Evolutionary conservation across 2,113 vertebrate species (phyloP).

Genomic region (Serranochromis macrocephalus): DNA sequence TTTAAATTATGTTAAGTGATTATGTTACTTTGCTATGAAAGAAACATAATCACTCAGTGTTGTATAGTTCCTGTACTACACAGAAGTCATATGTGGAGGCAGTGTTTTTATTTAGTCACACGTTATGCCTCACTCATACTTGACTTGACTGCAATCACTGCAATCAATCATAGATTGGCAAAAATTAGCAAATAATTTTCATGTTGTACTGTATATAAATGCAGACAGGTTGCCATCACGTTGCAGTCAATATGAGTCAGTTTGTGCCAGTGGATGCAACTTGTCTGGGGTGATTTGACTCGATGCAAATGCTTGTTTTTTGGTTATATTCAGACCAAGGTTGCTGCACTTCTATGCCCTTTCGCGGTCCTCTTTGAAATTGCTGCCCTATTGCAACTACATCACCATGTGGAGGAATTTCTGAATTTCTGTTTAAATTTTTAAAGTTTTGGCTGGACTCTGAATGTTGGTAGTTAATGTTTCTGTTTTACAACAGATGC

Average conservation of each 20-base stretch:
- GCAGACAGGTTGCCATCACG: rapidly evolving
- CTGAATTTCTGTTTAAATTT: neutral
- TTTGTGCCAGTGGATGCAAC: rapidly evolving
- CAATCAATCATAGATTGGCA: neutral
- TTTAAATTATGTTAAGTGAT: neutral
- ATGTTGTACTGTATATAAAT: neutral
- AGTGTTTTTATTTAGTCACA: neutral
- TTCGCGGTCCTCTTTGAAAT: neutral
- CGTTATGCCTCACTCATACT: neutral
- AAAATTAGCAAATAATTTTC: neutral
- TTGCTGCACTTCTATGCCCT: neutral
- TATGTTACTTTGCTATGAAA: neutral
- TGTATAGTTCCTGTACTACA: neutral
- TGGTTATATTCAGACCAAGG: neutral
- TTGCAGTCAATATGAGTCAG: neutral
- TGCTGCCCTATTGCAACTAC: neutral
- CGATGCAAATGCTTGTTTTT: neutral
- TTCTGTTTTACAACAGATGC: neutral
- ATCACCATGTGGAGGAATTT: neutral
- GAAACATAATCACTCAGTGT: neutral
- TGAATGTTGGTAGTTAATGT: rapidly evolving
- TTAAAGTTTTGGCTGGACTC: rapidly evolving
- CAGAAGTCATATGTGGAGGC: neutral
- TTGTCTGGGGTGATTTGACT: neutral
- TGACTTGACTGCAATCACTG: neutral